phyloP scores from a whole-genome alignment of 2,797 vertebrate genomes.

The Botia almorhae region DNA sequence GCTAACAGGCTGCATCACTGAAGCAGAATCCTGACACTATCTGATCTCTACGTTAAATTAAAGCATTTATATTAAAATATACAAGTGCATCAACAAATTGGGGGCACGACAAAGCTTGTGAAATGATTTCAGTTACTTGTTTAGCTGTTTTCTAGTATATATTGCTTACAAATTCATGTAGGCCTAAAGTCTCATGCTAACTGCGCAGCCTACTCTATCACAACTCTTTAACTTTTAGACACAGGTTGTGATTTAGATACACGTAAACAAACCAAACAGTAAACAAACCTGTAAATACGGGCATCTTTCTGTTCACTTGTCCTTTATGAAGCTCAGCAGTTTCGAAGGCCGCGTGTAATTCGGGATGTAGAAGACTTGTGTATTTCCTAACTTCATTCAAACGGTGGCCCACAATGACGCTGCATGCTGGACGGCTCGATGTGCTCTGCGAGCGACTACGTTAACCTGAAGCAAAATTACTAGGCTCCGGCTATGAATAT shows the following conservation, averaged over 20 bases:
- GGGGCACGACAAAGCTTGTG: not conserved
- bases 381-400: conserved; percentile 88
- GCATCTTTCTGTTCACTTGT: conserved; percentile 76
- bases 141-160: not conserved
- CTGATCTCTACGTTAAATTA: not conserved
- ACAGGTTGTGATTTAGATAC: not conserved
- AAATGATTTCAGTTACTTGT: not conserved
- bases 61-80: not conserved
- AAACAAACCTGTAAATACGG: conserved; percentile 87
- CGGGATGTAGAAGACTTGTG: conserved; percentile 56
- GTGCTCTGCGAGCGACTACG: conserved; percentile 65
- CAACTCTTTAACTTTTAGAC: not conserved
- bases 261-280: not conserved
- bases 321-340: conserved; percentile 51
- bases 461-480: conserved; percentile 45
- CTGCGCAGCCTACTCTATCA: not conserved
- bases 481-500: not conserved
- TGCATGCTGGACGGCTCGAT: conserved; percentile 76
- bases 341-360: conserved; percentile 65
- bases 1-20: conserved; percentile 27
- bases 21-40: not conserved
- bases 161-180: not conserved
- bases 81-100: not conserved
- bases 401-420: conserved; percentile 90
- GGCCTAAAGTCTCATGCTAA: conserved; percentile 34